A percentile compares a stretch with the other conserved stretches of the same genome.
phyloP scores from a whole-genome alignment of 2,113 vertebrate genomes.

The Dendrocopos noguchii region DNA sequence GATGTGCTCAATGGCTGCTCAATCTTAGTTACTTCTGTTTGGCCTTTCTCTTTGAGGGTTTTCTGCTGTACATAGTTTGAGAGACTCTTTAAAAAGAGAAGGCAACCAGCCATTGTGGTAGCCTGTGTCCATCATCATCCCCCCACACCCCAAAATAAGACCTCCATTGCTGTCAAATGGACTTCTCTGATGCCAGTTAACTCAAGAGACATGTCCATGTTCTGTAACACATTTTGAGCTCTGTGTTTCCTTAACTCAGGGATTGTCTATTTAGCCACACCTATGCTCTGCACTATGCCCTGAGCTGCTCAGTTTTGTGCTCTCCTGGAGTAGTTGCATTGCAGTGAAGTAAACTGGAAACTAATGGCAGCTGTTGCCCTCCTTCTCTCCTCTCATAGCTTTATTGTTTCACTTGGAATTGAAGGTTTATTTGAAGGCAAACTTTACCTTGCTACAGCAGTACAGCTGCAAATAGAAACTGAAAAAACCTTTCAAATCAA shows the following conservation, averaged over 20 bases:
- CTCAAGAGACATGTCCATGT: neutral
- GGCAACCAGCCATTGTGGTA: neutral
- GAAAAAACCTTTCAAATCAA: rapidly evolving
- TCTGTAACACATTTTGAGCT: neutral
- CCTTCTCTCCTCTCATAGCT: neutral
- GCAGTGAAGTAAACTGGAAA: neutral
- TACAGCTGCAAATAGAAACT: neutral
- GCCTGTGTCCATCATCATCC: neutral
- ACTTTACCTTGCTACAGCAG: neutral
- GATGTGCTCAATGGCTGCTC: neutral
- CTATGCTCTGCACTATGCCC: neutral
- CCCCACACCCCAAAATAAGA: neutral
- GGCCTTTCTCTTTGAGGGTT: neutral
- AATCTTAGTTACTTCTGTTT: constrained; percentile 6
- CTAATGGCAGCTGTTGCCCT: neutral
- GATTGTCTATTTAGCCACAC: neutral
- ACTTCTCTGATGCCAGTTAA: neutral
- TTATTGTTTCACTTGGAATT: neutral
- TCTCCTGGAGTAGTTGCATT: neutral
- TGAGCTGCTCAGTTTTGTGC: neutral
- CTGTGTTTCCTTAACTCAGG: neutral
- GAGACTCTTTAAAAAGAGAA: neutral
- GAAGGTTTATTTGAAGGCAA: neutral
- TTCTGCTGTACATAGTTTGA: neutral
- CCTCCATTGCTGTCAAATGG: neutral